Evolutionary conservation across 2,797 vertebrate genomes (phyloP).

Genomic region (Crenichthys baileyi): DNA sequence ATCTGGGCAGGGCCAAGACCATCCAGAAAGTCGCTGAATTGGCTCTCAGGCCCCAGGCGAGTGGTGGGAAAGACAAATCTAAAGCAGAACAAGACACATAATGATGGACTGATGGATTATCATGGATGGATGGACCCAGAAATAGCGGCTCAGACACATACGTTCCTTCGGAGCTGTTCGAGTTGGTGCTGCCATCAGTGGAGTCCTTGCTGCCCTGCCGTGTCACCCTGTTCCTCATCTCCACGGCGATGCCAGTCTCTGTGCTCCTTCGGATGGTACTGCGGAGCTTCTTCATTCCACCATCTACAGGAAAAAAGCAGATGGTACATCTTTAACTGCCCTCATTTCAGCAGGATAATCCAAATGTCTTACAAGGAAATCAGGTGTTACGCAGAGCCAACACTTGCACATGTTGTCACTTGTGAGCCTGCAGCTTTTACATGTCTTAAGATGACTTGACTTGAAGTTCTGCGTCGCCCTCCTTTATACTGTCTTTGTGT

Average conservation of each 20-base stretch:
- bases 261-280: slow-evolving; percentile 97
- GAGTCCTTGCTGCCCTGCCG: slow-evolving; percentile 97
- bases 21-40: slow-evolving; percentile 98
- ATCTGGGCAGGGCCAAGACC: slow-evolving; percentile 97
- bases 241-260: slow-evolving; percentile 96
- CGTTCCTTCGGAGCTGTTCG: slow-evolving; percentile 98
- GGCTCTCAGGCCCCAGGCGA: slow-evolving; percentile 92
- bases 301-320: slow-evolving; percentile 79
- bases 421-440: background rate
- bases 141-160: slow-evolving; percentile 69
- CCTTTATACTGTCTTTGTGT: background rate
- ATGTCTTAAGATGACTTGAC: background rate
- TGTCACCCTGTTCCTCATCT: slow-evolving; percentile 95
- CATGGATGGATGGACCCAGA: background rate
- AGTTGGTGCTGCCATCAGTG: slow-evolving; percentile 97
- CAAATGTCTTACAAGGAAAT: slow-evolving; percentile 25
- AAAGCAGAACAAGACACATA: slow-evolving; percentile 15
- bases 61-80: slow-evolving; percentile 93
- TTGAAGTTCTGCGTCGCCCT: background rate
- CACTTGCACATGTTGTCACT: slow-evolving; percentile 4
- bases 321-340: slow-evolving; percentile 17
- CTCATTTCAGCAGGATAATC: slow-evolving; percentile 12
- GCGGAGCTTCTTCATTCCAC: slow-evolving; percentile 93
- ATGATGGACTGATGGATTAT: background rate
- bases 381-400: slow-evolving; percentile 15